Evolutionary conservation across 92 coral and sea anemone genomes (phyloP).

Genomic region (Zoanthus sansibaricus): DNA sequence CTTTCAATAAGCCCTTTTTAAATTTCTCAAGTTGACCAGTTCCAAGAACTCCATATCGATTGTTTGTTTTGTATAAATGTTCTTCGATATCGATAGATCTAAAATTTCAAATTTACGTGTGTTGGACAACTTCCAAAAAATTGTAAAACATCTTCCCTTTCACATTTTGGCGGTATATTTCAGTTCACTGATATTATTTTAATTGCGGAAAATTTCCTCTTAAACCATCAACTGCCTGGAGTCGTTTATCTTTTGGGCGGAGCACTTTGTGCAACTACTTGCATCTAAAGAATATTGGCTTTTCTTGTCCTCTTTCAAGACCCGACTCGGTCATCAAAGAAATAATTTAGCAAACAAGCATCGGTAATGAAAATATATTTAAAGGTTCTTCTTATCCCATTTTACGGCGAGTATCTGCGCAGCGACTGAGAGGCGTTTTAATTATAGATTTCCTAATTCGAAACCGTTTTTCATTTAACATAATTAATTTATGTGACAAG

Average conservation of each 20-base stretch:
- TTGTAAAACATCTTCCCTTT: constrained; percentile 6
- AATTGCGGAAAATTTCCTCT: constrained; percentile 38
- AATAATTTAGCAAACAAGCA: constrained; percentile 36
- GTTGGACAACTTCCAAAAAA: constrained; percentile 16
- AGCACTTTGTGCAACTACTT: constrained; percentile 16
- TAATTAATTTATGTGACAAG: constrained; percentile 30
- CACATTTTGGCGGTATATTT: constrained; percentile 16
- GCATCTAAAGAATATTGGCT: constrained; percentile 35
- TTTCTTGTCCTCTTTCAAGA: constrained; percentile 14
- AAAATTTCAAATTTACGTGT: neutral
- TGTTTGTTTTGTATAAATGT: neutral
- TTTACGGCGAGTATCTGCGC: neutral
- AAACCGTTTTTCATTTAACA: constrained; percentile 37
- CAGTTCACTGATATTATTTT: constrained; percentile 10
- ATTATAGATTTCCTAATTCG: constrained; percentile 14
- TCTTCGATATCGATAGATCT: neutral
- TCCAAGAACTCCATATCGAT: neutral
- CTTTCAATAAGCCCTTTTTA: neutral
- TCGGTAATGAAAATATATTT: constrained; percentile 24
- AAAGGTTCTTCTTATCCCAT: neutral
- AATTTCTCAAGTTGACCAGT: neutral
- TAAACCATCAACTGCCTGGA: constrained; percentile 13
- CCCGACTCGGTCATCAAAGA: constrained; percentile 36
- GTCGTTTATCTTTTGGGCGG: constrained; percentile 54
- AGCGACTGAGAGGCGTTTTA: constrained; percentile 16